Base-by-base conservation (phyloP, 1,140 invertebrate genomes). In the Drosophila saltans region DNA sequence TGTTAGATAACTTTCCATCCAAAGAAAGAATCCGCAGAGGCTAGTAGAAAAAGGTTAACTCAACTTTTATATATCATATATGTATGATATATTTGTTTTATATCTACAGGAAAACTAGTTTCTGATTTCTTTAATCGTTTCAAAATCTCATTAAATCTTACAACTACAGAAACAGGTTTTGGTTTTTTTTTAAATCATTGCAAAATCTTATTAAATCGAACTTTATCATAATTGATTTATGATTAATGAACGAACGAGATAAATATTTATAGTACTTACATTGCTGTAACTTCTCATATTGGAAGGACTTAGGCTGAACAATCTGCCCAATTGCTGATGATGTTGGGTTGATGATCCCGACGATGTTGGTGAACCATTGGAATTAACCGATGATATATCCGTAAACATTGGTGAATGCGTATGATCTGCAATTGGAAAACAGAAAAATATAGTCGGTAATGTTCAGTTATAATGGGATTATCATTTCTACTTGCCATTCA, bases 271-370 rank as follows among this genome's bases (percentile, higher is more conserved):
- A 16, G 16, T 73, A 92, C 91, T 92, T 48, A 92, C 91, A 78
- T 92, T 92, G 61, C 86, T 77, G 58, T 92, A 92, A 63, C 72
- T 92, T 24, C 91, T 68, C 52, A 92, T 75, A 39, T 81, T 77
- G 3, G 89, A 91, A 8, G 91, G 91, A 75, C 91, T 92, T 30
- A 92, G 57, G 40, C 79, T 92, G 45, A 92, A 92, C 3, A 92
- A 66, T 58, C 91, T 73, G 59, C 78, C 88, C 41, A 92, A 55
- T 56, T 91, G 90, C 36, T 88, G 76, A 21, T 84, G 84, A 75
- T 84, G 84, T 52, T 52, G 45, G 2, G 45, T 26, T 4, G 45
- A 52, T 24, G 45, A 48, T 26, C 8, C 45, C 2, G 57, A 39
- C 2, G 57, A 39, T 3, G 78, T 89, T 5, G 90, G 91, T 0